Base-by-base conservation (phyloP, 2,113 vertebrate species). In the Spilogale gracilis region DNA sequence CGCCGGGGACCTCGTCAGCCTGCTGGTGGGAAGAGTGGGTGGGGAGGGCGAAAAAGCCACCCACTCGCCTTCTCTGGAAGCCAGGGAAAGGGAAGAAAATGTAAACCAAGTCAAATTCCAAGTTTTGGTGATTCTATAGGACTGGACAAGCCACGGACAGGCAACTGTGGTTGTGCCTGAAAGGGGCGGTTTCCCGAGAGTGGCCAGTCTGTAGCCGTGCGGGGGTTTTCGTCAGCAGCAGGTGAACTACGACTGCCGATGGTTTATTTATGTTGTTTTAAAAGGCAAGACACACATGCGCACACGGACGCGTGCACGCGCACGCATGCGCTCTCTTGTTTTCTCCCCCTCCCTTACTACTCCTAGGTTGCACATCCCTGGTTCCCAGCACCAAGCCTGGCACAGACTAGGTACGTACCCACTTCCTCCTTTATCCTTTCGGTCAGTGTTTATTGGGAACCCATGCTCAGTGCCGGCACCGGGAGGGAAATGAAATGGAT, bases 391-490 rank as follows among this genome's bases (percentile, higher is more conserved):
- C 69, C 61, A 10, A 83, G 10, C 25, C 18, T 60, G 63, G 48
- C 87, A 80, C 45, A 65, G n/a, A 3, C 5, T 4, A 7, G 38
- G 80, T 23, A 67, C 25, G 30, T 6, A 48, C 56, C 58, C 43
- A 14, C 14, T 69, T 58, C 54, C 21, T 58, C 38, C 18, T 50
- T 63, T 43, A 60, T 52, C 38, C 21, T 50, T 60, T 21, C 5
- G 2, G 48, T 32, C 18, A 5, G 14, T 30, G 17, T 52, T n/a
- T 56, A n/a, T 0, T 16, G 67, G 76, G 60, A 74, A 56, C 10
- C 13, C 50, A 18, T 1, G 18, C 48, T 58, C 9, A 18, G 0
- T 9, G 14, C 32, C 38, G 11, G 38, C 8, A 2, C 5, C 5
- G 48, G 76, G 45, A 2, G 10, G 20, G 60, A 48, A 54, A 20